phyloP scores from a whole-genome alignment of 2,888 invertebrate species.

The Cheilosia pagana region DNA sequence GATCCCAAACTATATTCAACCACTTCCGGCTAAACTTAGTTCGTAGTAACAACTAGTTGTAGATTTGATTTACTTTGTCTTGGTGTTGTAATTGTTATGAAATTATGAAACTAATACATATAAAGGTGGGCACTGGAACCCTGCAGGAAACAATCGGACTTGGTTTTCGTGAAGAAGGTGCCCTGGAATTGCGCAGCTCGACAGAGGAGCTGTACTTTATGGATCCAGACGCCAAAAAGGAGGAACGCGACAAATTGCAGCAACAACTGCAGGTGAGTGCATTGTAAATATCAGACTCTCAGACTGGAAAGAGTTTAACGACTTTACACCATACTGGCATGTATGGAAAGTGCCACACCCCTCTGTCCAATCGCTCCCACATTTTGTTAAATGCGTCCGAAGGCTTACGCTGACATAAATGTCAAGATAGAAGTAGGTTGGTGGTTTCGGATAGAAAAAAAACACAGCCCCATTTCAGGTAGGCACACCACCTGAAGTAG shows the following conservation, averaged over 20 bases:
- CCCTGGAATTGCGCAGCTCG: constrained; percentile 92
- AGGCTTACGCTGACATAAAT: no score
- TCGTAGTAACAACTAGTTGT: constrained; percentile 4
- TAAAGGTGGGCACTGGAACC: constrained; percentile 84
- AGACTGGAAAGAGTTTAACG: no score
- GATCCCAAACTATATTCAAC: background rate
- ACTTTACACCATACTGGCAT: no score
- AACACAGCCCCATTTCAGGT: no score
- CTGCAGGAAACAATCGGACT: constrained; percentile 84
- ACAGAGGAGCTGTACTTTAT: constrained; percentile 94
- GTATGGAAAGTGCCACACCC: no score
- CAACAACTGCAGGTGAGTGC: constrained; percentile 77
- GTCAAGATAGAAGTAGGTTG: no score
- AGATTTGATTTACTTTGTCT: constrained; percentile 18
- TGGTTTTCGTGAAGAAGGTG: constrained; percentile 90
- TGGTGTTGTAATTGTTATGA: constrained; percentile 76
- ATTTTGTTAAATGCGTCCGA: no score
- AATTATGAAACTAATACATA: constrained; percentile 78
- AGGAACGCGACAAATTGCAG: constrained; percentile 82
- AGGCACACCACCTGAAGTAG: no score
- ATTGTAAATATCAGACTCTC: background rate
- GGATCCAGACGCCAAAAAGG: constrained; percentile 85
- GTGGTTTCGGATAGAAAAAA: no score
- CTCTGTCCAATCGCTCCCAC: no score
- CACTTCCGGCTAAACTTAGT: constrained; percentile 5